Evolutionary conservation across 2,113 vertebrate species (phyloP).

Genomic region (Eretmochelys imbricata): DNA sequence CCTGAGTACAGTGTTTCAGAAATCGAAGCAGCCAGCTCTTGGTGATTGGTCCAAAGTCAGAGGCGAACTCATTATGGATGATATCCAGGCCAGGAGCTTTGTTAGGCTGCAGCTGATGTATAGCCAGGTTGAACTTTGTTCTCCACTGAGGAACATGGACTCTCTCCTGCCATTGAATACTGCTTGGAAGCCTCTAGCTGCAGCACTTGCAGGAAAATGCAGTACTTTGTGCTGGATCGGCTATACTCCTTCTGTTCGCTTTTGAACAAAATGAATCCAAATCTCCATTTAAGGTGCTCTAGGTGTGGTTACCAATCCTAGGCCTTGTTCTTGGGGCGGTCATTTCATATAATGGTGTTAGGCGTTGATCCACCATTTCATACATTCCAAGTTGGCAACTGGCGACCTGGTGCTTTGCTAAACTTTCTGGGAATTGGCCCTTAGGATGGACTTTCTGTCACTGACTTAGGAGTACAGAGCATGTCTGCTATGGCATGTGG

Average conservation of each 20-base stretch:
- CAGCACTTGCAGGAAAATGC: neutral
- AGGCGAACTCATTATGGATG: too few species aligned
- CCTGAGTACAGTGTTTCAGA: too few species aligned
- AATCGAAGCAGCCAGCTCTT: too few species aligned
- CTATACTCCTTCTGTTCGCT: neutral
- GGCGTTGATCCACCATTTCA: neutral
- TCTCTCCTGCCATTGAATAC: neutral
- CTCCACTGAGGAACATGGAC: too few species aligned
- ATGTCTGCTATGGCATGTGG: neutral
- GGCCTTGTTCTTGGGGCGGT: accelerated
- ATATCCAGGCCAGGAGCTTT: too few species aligned
- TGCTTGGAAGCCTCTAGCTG: neutral
- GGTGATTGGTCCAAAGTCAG: too few species aligned
- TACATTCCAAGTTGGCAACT: neutral
- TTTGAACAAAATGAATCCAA: neutral
- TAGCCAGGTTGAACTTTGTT: too few species aligned
- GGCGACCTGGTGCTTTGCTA: neutral
- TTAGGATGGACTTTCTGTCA: neutral
- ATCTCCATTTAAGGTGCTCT: neutral
- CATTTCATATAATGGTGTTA: neutral
- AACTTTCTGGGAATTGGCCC: neutral
- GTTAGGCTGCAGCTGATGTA: too few species aligned
- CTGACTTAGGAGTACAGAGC: neutral
- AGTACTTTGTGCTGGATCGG: neutral
- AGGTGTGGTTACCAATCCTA: neutral